These are phyloP conservation scores for Clanis bilineata DNA, from an alignment of 2,888 invertebrate species.

Conservation along the genomic window DNA sequence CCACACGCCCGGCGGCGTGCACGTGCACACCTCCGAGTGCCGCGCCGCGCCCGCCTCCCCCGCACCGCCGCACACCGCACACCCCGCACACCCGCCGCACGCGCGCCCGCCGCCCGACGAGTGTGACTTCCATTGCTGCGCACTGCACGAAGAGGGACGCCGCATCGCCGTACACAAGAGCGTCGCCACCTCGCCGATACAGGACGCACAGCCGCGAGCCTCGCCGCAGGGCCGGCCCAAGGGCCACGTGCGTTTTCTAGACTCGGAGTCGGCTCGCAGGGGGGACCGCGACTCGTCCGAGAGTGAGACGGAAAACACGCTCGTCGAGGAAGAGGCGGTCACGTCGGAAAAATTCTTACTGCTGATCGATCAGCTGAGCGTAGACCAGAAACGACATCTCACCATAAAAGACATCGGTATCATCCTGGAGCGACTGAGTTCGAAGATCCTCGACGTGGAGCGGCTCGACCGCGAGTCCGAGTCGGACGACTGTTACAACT, in stretches of 20 bases:
- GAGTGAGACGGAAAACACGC: constrained; percentile 96
- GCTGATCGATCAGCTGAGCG: constrained; percentile 95
- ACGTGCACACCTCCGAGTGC: constrained; percentile 91
- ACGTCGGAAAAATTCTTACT: constrained; percentile 96
- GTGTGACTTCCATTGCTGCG: constrained; percentile 98
- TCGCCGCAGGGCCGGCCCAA: constrained; percentile 86
- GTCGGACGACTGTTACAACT: constrained; percentile 96
- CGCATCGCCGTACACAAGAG: constrained; percentile 96
- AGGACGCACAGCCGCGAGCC: constrained; percentile 86
- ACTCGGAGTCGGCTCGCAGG: constrained; percentile 85
- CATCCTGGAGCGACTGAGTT: constrained; percentile 94
- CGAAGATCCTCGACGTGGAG: constrained; percentile 96
- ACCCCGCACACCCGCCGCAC: constrained; percentile 20
- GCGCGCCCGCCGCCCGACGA: constrained; percentile 87
- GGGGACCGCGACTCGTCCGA: constrained; percentile 94
- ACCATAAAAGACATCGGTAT: constrained; percentile 98
- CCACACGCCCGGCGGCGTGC: constrained; percentile 86
- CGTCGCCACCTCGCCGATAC: constrained; percentile 96
- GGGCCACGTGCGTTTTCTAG: constrained; percentile 93
- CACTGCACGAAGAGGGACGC: constrained; percentile 95
- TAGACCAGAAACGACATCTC: constrained; percentile 95
- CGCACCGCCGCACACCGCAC: constrained; percentile 61
- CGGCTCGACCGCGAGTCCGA: constrained; percentile 95
- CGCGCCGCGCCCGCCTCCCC: constrained; percentile 85
- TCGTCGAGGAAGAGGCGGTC: constrained; percentile 94